Base-by-base conservation (phyloP, 2,113 vertebrate species). In the Psilopsiagon aurifrons region DNA sequence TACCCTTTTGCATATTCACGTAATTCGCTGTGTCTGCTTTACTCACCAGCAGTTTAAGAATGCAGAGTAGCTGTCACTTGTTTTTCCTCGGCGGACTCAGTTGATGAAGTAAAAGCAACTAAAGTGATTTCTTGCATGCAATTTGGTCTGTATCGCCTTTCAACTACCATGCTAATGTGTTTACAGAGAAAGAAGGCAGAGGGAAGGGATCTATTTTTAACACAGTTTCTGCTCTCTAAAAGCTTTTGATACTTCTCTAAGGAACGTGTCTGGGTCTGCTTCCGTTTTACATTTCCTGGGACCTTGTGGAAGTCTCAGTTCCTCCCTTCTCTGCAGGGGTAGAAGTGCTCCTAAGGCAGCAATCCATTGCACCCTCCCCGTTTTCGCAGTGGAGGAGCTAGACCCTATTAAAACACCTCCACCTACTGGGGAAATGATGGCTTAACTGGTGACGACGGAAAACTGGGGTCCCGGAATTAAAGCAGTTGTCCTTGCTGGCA, bases 71-170 rank as follows among this genome's bases (percentile, higher is more conserved):
- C 51, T 76, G 55, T 84, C 63, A 41, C 46, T 76, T 49, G 16
- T 57, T 88, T 81, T 71, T 37, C 43, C 37, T 55, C 2, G 0
- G 15, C 57, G 35, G 33, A 52, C 49, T 55, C 47, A 59, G 41
- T 12, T 79, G 49, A 86, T 54, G 39, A 75, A 79, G 79, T 39
- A 86, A 77, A 79, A 64, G 7, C 20, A 64, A 43, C 31, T 16
- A 62, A 76, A 81, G 41, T 3, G 2, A 23, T 24, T 69, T 59
- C 11, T 70, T 85, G n/a, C 43, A 28, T 2, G 2, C 0, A 0
- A 29, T n/a, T 60, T 37, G n/a, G 39, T n/a, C 44, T 51, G 41
- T 33, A 52, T 57, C 0, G 0, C 41, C 46, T 46, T 84, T 62
- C 33, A 80, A 37, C 18, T 52, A 31, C 11, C 46, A 55, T 31